Evolutionary conservation across 2,797 vertebrate species (phyloP).

Genomic region (Fistularia tabacaria): DNA sequence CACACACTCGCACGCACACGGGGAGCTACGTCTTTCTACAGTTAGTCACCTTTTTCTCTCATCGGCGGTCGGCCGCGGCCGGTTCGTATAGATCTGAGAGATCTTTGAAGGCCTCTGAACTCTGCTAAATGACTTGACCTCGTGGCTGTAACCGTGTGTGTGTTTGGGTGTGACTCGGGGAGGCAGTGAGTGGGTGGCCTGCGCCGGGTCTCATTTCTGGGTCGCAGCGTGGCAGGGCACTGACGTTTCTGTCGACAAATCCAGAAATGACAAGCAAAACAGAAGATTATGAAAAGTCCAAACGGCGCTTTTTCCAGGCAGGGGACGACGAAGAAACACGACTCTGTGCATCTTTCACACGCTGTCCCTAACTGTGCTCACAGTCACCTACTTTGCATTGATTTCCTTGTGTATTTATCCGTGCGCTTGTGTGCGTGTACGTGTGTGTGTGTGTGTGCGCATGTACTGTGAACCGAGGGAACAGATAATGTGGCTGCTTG

Average conservation of each 20-base stretch:
- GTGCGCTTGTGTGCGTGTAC: slow-evolving; percentile 6
- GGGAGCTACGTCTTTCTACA: slow-evolving; percentile 39
- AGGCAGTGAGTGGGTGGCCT: slow-evolving; percentile 64
- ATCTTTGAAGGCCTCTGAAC: slow-evolving; percentile 94
- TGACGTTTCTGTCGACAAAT: slow-evolving; percentile 63
- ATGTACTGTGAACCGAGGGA: slow-evolving; percentile 53
- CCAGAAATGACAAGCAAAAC: slow-evolving; percentile 72
- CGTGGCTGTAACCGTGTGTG: slow-evolving; percentile 66
- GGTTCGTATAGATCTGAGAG: slow-evolving; percentile 91
- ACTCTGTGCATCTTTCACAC: slow-evolving; percentile 61
- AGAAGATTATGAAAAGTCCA: slow-evolving; percentile 71
- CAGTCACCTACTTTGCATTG: slow-evolving; percentile 64
- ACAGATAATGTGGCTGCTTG: slow-evolving; percentile 69
- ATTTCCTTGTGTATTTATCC: slow-evolving; percentile 50
- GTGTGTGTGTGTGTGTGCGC: slow-evolving; percentile 17
- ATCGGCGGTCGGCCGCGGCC: slow-evolving; percentile 62
- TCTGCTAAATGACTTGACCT: slow-evolving; percentile 94
- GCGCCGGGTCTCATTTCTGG: slow-evolving; percentile 66
- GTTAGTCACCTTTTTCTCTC: slow-evolving; percentile 59
- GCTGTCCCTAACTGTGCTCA: slow-evolving; percentile 68
- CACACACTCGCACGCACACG: slow-evolving; percentile 1
- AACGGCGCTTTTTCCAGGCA: slow-evolving; percentile 64
- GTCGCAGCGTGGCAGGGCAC: slow-evolving; percentile 51
- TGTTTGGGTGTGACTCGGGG: slow-evolving; percentile 29
- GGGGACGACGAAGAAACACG: slow-evolving; percentile 49